Percentiles rank a stretch among this genome's conserved stretches.
Evolutionary conservation across 2,888 invertebrate genomes (phyloP).

Genomic region (Nemotelus nigrinus): DNA sequence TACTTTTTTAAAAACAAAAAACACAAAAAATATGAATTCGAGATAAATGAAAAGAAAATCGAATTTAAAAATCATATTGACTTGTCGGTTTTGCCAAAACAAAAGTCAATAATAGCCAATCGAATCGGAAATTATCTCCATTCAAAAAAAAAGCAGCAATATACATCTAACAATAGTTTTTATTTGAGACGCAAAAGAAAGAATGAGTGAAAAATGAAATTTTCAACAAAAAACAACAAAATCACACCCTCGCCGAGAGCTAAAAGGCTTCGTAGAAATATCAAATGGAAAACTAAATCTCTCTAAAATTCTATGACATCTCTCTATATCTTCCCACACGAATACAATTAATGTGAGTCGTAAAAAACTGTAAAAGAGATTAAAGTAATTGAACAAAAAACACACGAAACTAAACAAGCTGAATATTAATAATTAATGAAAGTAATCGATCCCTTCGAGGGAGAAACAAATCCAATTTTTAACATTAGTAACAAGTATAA

Average conservation of each 20-base stretch:
- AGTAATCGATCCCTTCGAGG: background rate
- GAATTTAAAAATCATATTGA: too few relatives aligned
- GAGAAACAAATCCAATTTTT: conserved; percentile 15
- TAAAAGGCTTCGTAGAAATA: conserved; percentile 15
- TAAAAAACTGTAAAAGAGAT: background rate
- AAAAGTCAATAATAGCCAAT: conserved; percentile 7
- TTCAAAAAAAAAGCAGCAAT: conserved; percentile 21
- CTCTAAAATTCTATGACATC: conserved; percentile 17
- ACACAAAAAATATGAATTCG: background rate
- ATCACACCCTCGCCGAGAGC: background rate
- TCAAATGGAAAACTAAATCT: conserved; percentile 19
- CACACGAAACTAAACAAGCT: background rate
- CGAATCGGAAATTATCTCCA: background rate
- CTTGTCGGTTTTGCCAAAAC: background rate
- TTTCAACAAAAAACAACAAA: background rate
- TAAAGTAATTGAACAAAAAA: too few relatives aligned
- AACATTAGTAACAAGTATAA: conserved; percentile 22
- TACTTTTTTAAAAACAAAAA: background rate
- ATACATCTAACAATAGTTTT: conserved; percentile 1
- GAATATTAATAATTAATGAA: background rate
- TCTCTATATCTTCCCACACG: background rate
- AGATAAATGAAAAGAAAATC: too few relatives aligned
- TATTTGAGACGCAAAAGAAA: background rate
- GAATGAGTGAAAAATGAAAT: background rate
- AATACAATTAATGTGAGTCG: too few relatives aligned